Evolutionary conservation across 2,888 invertebrate genomes (phyloP), one percentile per base, ranked within the genome.

Genomic region (Gandaritis pyraliata): DNA sequence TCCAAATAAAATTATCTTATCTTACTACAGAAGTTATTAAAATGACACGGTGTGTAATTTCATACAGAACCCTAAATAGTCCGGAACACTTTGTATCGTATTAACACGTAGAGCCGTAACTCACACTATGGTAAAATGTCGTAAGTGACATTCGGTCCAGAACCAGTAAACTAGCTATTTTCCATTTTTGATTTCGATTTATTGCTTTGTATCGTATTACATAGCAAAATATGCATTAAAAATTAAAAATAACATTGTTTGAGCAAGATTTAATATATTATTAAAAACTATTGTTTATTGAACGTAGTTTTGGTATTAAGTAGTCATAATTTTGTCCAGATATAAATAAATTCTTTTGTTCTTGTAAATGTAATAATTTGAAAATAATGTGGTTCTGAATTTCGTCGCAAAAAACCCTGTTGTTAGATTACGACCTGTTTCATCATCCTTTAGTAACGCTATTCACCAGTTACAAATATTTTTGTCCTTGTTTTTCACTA

Each of bases 1-100:
- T 23, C 23, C n/a, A 2, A 23, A 23, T 23, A 23, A 23, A 23
- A 23, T 23, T 23, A 23, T 23, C 23, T 23, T 23, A 23, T 2
- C 23, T 23, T 23, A 45, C 18, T 4, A 45, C 18, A 18, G 18
- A 18, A 45, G 45, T 11, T 45, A 18, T 45, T 45, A 45, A 45
- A 45, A 41, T 13, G 5, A 45, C 18, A 7, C 7, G 13, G 52
- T 39, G 36, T 48, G 43, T 48, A 56, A 49, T 41, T 49, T 41
- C 4, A 13, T 45, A 59, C 55, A 15, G 65, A 57, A 64, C 67
- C 58, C 67, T 38, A 61, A 16, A 62, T 54, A 18, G n/a, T 55
- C 29, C 46, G 36, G 15, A 41, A 60, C 36, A 54, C 41, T 52
- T 47, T 60, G 49, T 50, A 43, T 56, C 41, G 49, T 49, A 57